Conservation (phyloP, 2,888 invertebrate genomes). For the Hyppa rectilinea region DNA sequence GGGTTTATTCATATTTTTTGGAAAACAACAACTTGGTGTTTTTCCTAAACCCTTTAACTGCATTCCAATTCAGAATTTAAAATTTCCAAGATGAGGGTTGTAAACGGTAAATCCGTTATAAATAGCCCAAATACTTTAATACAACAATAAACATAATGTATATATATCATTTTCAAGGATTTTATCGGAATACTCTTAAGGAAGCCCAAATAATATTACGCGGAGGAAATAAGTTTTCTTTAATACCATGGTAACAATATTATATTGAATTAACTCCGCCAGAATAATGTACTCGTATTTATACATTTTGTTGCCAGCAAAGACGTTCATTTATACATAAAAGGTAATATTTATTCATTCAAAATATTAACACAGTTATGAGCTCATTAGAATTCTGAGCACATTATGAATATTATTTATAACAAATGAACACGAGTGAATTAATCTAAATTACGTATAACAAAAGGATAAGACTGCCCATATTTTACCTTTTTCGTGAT, state of each 20-base stretch:
- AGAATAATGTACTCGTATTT: slow-evolving; percentile 10
- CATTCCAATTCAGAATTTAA: neutral
- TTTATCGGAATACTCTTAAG: slow-evolving; percentile 10
- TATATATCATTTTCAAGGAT: neutral
- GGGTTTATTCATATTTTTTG: neutral
- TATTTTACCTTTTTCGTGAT: neutral
- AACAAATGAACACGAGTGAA: slow-evolving; percentile 8
- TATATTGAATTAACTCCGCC: slow-evolving; percentile 12
- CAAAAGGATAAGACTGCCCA: neutral
- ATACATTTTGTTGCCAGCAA: neutral
- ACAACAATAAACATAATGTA: neutral
- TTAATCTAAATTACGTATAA: neutral
- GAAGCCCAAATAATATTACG: slow-evolving; percentile 18
- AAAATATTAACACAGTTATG: slow-evolving; percentile 36
- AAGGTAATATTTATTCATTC: slow-evolving; percentile 35
- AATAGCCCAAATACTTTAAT: neutral
- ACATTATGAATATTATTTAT: slow-evolving; percentile 18
- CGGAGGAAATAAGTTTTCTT: slow-evolving; percentile 11
- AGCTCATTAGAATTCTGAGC: slow-evolving; percentile 31
- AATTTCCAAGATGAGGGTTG: neutral
- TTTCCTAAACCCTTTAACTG: neutral
- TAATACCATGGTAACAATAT: slow-evolving; percentile 7
- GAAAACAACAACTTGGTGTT: neutral
- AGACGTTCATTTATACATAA: slow-evolving; percentile 17
- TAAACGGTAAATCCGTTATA: neutral